phyloP scores from a whole-genome alignment of 2,113 vertebrate species.

The Hirundichthys speculiger region DNA sequence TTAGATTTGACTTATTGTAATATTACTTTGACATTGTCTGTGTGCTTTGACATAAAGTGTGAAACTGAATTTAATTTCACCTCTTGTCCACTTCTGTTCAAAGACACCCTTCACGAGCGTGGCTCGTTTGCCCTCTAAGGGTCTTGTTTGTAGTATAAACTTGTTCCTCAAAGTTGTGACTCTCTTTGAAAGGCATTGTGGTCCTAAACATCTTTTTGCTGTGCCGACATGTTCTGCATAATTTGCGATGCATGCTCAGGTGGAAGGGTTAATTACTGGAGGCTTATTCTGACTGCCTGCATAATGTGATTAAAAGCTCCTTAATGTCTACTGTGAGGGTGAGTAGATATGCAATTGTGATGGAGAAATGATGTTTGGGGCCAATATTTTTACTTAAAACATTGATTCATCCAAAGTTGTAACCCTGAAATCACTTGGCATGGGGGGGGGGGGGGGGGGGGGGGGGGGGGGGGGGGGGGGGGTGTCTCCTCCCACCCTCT shows the following conservation, averaged over 20 bases:
- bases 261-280: conserved; percentile 76
- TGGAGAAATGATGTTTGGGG: conserved; percentile 74
- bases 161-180: conserved; percentile 20
- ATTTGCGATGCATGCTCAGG: conserved; percentile 69
- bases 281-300: conserved; percentile 73
- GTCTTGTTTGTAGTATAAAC: conserved; percentile 42
- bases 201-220: conserved; percentile 45
- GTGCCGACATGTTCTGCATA: conserved; percentile 49
- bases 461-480: no score
- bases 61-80: no score
- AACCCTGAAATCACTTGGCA: conserved; percentile 47
- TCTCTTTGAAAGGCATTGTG: conserved; percentile 42
- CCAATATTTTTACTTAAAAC: conserved; percentile 78
- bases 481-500: conserved; percentile 44
- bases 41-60: no score
- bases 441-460: no score
- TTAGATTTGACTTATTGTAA: no score
- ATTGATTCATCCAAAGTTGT: conserved; percentile 67
- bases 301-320: conserved; percentile 82
- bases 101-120: no score
- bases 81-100: no score
- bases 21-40: no score
- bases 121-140: conserved; percentile 39
- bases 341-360: conserved; percentile 74
- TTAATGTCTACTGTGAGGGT: conserved; percentile 73